phyloP scores from a whole-genome alignment of 1,140 invertebrate species.

The Tribolium castaneum region DNA sequence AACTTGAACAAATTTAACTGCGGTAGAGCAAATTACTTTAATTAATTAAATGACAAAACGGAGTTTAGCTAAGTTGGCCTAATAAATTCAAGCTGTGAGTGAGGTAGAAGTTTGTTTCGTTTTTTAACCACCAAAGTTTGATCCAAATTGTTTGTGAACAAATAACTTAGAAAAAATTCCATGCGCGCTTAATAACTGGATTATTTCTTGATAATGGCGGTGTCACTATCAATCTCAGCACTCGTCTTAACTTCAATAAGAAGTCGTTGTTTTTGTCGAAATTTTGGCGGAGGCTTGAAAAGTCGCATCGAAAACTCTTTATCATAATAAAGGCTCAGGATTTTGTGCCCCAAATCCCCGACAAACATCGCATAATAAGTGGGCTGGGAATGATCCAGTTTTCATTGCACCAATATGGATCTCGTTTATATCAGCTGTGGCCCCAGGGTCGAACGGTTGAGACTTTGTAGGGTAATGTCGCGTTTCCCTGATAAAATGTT shows the following conservation, averaged over 20 bases:
- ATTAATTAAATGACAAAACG: not conserved
- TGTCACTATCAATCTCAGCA: not conserved
- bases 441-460: not conserved
- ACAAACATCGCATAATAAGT: conserved; percentile 21
- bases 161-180: not conserved
- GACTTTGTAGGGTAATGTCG: not conserved
- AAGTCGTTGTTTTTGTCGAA: not conserved
- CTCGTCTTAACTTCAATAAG: not conserved
- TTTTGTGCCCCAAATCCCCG: conserved; percentile 15
- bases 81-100: not conserved
- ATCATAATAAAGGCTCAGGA: conserved; percentile 8
- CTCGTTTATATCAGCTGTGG: conserved; percentile 17
- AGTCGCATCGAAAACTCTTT: conserved; percentile 3
- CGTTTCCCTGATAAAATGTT: conserved; percentile 1
- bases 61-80: not conserved
- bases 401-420: conserved; percentile 16
- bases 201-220: not conserved
- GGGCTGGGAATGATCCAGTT: conserved; percentile 16
- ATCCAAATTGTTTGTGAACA: not conserved
- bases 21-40: not conserved
- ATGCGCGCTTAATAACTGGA: not conserved
- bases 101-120: not conserved
- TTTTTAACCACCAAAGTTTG: not conserved
- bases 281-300: not conserved
- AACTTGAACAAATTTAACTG: not conserved